phyloP scores from a whole-genome alignment of 1,140 invertebrate species.

The Macrosteles quadrilineatus region DNA sequence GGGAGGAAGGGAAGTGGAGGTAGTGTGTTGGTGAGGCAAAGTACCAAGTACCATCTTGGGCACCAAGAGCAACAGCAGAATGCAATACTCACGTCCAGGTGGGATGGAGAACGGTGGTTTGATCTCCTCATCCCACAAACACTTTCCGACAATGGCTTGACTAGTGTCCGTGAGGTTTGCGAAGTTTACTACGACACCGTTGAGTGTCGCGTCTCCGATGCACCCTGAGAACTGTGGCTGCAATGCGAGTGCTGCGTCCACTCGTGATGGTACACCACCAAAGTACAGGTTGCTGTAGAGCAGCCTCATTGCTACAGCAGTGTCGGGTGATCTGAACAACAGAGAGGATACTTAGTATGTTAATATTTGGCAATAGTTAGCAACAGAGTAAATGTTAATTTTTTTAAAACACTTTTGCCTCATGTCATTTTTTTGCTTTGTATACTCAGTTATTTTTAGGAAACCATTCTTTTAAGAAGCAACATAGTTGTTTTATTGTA shows the following conservation, averaged over 20 bases:
- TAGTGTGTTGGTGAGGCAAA: no score
- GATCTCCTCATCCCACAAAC: constrained; percentile 43
- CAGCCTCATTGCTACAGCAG: constrained; percentile 61
- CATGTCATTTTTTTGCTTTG: no score
- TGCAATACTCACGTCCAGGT: constrained; percentile 7
- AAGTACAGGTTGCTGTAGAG: constrained; percentile 73
- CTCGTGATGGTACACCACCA: constrained; percentile 73
- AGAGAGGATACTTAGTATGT: constrained; percentile 13
- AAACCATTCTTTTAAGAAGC: no score
- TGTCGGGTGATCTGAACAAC: constrained; percentile 56
- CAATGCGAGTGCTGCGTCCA: constrained; percentile 51
- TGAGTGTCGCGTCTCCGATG: constrained; percentile 83
- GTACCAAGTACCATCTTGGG: no score
- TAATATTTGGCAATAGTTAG: constrained; percentile 1
- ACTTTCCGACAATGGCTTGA: constrained; percentile 67
- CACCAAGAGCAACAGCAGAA: no score
- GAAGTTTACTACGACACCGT: constrained; percentile 79
- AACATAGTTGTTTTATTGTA: no score
- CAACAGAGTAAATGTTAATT: constrained; percentile 31
- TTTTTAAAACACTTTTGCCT: no score
- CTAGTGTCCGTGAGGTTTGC: constrained; percentile 64
- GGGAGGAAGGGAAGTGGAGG: no score
- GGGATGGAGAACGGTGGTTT: neutral
- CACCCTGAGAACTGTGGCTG: constrained; percentile 73
- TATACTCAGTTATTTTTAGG: no score